Base-by-base conservation (phyloP, 2,113 vertebrate genomes). In the Notothenia rossii region DNA sequence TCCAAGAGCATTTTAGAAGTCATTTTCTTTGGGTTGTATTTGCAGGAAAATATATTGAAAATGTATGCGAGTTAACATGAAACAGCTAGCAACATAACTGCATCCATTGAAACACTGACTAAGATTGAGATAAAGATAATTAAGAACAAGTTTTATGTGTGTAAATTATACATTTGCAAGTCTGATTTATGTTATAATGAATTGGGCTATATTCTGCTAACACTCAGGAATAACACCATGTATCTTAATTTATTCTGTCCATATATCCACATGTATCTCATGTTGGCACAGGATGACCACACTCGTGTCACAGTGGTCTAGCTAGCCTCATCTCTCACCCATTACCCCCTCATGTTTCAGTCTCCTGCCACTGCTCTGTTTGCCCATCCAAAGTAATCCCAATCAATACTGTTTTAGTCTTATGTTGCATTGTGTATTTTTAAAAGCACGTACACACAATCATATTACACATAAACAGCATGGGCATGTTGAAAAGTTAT, bases 401-500 rank as follows among this genome's bases (percentile, higher is more conserved):
- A 76, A 79, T 86, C 81, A 83, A 86, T 77, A 85, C 15, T 49
- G 48, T n/a, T 85, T 77, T 70, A 67, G 60, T 58, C 48, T 68
- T 46, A 36, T 1, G 9, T 10, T 75, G 50, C 15, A 53, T n/a
- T 18, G 40, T 79, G 60, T 43, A 65, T 70, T 77, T 72, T 73
- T 71, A 82, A 72, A 71, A 77, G 48, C 25, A 48, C 56, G 45
- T 2, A 64, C 18, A 10, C 72, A 48, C 20, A 77, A 63, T 81
- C 64, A 18, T 18, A 53, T 54, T 75, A 82, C 59, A 79, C 71
- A 81, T 78, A 55, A 86, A 86, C 62, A 54, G 10, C 71, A 46
- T 17, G 17, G 73, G 68, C 25, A 70, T 22, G 40, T 63, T 67
- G 74, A 64, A 76, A 81, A 84, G 68, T 90, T 83, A 90, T 83